Conservation (phyloP, 1,140 invertebrate genomes). For the Aethina tumida region DNA sequence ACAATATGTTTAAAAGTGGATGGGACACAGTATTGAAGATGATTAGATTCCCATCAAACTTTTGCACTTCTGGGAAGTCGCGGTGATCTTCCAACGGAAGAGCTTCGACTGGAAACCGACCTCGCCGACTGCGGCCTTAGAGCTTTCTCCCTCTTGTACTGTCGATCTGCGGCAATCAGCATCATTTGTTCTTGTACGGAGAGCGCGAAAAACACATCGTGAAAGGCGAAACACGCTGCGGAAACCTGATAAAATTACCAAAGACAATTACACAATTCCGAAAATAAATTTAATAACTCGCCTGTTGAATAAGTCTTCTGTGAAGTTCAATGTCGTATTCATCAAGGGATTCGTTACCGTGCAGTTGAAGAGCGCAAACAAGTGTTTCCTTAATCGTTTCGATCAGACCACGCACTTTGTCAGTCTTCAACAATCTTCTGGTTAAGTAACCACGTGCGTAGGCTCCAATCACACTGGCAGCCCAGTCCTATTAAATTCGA, state of each 20-base stretch:
- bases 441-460: constrained; percentile 69
- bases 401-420: constrained; percentile 67
- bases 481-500: constrained; percentile 39
- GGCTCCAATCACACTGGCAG: constrained; percentile 61
- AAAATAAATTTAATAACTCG: constrained; percentile 19
- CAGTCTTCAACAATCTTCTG: constrained; percentile 66
- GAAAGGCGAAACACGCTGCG: constrained; percentile 49
- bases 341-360: constrained; percentile 52
- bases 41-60: too few relatives aligned
- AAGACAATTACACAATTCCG: neutral
- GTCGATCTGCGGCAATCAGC: constrained; percentile 42
- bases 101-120: constrained; percentile 5
- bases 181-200: constrained; percentile 45
- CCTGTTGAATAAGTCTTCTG: constrained; percentile 51
- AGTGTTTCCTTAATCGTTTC: constrained; percentile 71
- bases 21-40: too few relatives aligned
- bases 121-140: constrained; percentile 8
- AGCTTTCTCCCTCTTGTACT: constrained; percentile 25
- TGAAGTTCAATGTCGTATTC: constrained; percentile 53
- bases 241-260: constrained; percentile 40
- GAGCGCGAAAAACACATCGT: constrained; percentile 48
- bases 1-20: too few relatives aligned
- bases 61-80: too few relatives aligned
- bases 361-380: constrained; percentile 62
- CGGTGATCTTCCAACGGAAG: too few relatives aligned